Conservation (phyloP, 2,797 vertebrate species). For the Sebastes matsubarae region DNA sequence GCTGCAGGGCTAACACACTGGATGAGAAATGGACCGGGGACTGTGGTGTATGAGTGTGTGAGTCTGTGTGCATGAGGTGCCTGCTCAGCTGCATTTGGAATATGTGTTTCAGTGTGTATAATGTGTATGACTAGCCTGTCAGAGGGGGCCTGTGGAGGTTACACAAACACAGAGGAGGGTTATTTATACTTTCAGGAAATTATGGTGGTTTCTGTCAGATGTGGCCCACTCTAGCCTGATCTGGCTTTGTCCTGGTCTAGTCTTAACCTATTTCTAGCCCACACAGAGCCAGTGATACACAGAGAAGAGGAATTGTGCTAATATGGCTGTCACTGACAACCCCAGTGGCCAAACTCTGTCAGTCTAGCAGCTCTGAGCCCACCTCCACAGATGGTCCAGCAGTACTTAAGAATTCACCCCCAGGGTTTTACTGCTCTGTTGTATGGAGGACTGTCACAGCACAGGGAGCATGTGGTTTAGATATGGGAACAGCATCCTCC, state of each 20-base stretch:
- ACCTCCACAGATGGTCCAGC: slow-evolving; percentile 82
- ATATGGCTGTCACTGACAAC: slow-evolving; percentile 70
- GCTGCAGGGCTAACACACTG: slow-evolving; percentile 66
- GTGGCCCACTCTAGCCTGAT: slow-evolving; percentile 67
- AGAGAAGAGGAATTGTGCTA: slow-evolving; percentile 63
- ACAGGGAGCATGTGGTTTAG: slow-evolving; percentile 83
- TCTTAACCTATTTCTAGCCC: slow-evolving; percentile 74
- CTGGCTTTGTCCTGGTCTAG: slow-evolving; percentile 62
- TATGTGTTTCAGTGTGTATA: slow-evolving; percentile 76
- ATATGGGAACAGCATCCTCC: slow-evolving; percentile 83
- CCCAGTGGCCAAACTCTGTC: slow-evolving; percentile 77
- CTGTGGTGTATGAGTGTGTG: slow-evolving; percentile 22
- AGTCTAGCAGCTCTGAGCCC: slow-evolving; percentile 69
- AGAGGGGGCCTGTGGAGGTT: slow-evolving; percentile 87
- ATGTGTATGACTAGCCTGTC: slow-evolving; percentile 83
- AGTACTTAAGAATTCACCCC: slow-evolving; percentile 83
- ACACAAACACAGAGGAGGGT: slow-evolving; percentile 91
- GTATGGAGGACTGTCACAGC: slow-evolving; percentile 83
- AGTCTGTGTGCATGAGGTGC: slow-evolving; percentile 26
- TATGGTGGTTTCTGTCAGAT: slow-evolving; percentile 88
- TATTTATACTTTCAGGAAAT: slow-evolving; percentile 94
- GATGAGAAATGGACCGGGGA: slow-evolving; percentile 78
- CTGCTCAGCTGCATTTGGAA: slow-evolving; percentile 70
- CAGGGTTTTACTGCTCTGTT: slow-evolving; percentile 84
- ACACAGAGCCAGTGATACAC: slow-evolving; percentile 55